Base-by-base conservation (phyloP, 2,888 invertebrate genomes). In the Unio pictorum region DNA sequence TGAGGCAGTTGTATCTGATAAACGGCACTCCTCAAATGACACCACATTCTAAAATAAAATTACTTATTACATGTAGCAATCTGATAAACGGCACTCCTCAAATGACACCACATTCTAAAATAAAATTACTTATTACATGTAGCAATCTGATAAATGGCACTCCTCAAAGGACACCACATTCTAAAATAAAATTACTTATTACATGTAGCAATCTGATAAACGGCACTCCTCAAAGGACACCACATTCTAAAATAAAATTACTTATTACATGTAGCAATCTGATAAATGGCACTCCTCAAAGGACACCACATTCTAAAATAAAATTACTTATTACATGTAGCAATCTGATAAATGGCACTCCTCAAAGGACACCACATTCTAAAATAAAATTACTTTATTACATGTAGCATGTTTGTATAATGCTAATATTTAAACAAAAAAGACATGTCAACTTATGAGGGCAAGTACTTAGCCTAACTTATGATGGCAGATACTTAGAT, bases 1-100 rank as follows among this genome's bases (percentile, higher is more conserved):
- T 15, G 96, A 95, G 26, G 95, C 95, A 4, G 95, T 94, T 28
- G 95, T 94, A 80, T 95, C 95, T 65, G 95, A 95, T 86, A 94
- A 94, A 84, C 94, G 93, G 4, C 93, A 93, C 23, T 91, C 92
- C 85, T 93, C 87, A 57, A 85, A 74, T 26, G 76, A 78, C 11
- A 77, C 79, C 18, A 71, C 79, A 76, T 79, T 79, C 82, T 84
- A 73, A 26, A 67, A 57, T 57, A 61, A 57, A 61, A 54, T 34
- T 61, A n/a, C n/a, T n/a, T n/a, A n/a, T n/a, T n/a, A n/a, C n/a
- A n/a, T n/a, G n/a, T n/a, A n/a, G n/a, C n/a, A n/a, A 80, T 95
- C 95, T 65, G 95, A 95, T 86, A 94, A 94, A 84, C 94, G 93
- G 4, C 93, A 93, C 23, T 91, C 92, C 85, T 93, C 87, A 57